Evolutionary conservation across 2,797 vertebrate genomes (phyloP), one percentile per base, ranked within the genome.

Genomic region (Scyliorhinus canicula): DNA sequence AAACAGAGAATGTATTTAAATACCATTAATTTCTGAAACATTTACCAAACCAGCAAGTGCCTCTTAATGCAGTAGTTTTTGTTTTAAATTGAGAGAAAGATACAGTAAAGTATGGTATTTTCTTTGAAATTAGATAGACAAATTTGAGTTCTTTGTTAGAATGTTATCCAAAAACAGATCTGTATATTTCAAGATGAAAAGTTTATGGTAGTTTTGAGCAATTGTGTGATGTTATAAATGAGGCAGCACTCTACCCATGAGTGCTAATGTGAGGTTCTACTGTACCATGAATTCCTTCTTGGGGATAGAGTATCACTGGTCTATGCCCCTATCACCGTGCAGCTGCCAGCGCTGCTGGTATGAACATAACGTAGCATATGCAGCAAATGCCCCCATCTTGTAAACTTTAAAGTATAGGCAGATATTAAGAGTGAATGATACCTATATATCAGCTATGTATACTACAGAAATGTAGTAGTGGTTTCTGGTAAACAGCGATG

Each of bases 281-380:
- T 94, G 67, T 94, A 71, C 93, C 69, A 94, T 94, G 67, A 94
- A 94, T 69, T 94, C 88, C 65, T 94, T 94, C 93, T 94, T 94
- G 26, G 67, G 88, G 47, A 71, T 31, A 94, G 47, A 94, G 93
- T 96, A 95, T 96, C 96, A 96, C 96, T 95, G 95, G 95, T 96
- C 96, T 93, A 52, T 67, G 74, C 40, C 93, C 95, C 93, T 77
- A 21, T 82, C 95, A 95, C 74, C 84, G 85, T n/a, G 95, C 97
- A 97, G 97, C 97, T 97, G 96, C 97, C 97, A 97, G 97, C 97
- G 95, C 97, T 96, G 96, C 96, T 96, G 96, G 95, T 96, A 96
- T 95, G 2, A 95, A 95, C 95, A 95, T 95, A 94, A 94, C 31
- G 19, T 91, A 94, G 86, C 57, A n/a, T 90, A 90, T 90, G 86